Percentiles rank a stretch among this genome's conserved stretches.
Conservation (phyloP, 2,888 invertebrate genomes). For the Patella pellucida region DNA sequence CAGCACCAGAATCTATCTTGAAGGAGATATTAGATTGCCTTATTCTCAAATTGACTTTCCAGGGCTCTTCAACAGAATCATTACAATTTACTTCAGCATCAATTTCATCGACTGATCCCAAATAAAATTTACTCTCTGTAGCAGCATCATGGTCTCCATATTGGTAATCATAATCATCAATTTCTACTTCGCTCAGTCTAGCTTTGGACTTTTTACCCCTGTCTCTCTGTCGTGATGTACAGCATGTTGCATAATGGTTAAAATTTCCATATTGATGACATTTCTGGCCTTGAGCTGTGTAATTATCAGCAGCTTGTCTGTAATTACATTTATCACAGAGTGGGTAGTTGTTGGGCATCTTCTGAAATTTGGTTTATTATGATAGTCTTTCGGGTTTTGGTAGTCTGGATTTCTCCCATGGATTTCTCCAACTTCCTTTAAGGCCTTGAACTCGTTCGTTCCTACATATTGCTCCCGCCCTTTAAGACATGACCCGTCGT, state of each 20-base stretch:
- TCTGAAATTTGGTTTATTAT: too few species aligned
- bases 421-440: too few species aligned
- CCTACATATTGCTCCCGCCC: too few species aligned
- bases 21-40: not conserved
- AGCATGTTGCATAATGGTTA: not conserved
- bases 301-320: too few species aligned
- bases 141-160: not conserved
- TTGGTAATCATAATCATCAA: not conserved
- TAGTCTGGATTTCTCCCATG: too few species aligned
- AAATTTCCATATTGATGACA: not conserved
- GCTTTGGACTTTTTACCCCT: not conserved
- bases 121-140: conserved; percentile 8
- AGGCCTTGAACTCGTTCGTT: too few species aligned
- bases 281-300: not conserved
- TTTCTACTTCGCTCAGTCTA: not conserved
- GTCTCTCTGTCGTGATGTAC: not conserved
- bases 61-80: conserved; percentile 13
- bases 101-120: conserved; percentile 18
- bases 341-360: too few species aligned
- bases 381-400: too few species aligned
- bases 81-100: conserved; percentile 12
- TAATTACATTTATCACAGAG: too few species aligned
- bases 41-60: conserved; percentile 14
- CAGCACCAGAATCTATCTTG: conserved; percentile 27
- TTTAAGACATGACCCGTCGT: too few species aligned